Percentiles rank a stretch among this genome's conserved stretches.
Conservation (phyloP, 2,888 invertebrate genomes). For the Actias luna region DNA sequence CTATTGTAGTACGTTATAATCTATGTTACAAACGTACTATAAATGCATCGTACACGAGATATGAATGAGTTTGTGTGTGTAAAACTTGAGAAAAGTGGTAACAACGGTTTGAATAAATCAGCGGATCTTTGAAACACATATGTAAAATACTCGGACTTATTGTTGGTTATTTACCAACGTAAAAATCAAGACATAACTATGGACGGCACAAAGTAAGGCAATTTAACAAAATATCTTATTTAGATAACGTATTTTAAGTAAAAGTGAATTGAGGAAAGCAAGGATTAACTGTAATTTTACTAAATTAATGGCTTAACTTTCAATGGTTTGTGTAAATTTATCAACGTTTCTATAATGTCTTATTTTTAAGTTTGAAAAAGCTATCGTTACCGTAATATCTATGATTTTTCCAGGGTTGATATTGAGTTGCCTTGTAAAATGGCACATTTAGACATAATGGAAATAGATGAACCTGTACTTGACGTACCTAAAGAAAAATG, state of each 20-base stretch:
- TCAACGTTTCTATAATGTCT: not conserved
- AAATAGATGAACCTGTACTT: constrained; percentile 46
- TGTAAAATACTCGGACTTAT: not conserved
- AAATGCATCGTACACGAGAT: no score
- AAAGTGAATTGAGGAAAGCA: not conserved
- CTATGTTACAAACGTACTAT: not conserved
- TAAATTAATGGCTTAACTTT: not conserved
- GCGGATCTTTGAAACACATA: not conserved
- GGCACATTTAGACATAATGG: constrained; percentile 76
- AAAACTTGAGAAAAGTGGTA: not conserved
- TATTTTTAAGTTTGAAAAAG: not conserved
- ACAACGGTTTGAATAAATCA: not conserved
- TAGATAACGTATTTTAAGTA: not conserved
- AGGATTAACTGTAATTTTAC: not conserved
- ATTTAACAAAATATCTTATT: not conserved
- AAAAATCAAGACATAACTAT: not conserved
- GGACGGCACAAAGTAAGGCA: constrained; percentile 7
- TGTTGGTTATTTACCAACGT: not conserved
- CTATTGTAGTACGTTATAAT: no score
- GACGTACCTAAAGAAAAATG: constrained; percentile 35
- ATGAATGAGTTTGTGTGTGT: no score
- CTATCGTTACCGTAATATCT: not conserved
- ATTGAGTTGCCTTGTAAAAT: constrained; percentile 69
- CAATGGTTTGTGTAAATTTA: not conserved
- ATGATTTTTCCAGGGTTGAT: constrained; percentile 53